Evolutionary conservation across 2,113 vertebrate genomes (phyloP), one percentile per base, ranked within the genome.

Genomic region (Sterna hirundo): DNA sequence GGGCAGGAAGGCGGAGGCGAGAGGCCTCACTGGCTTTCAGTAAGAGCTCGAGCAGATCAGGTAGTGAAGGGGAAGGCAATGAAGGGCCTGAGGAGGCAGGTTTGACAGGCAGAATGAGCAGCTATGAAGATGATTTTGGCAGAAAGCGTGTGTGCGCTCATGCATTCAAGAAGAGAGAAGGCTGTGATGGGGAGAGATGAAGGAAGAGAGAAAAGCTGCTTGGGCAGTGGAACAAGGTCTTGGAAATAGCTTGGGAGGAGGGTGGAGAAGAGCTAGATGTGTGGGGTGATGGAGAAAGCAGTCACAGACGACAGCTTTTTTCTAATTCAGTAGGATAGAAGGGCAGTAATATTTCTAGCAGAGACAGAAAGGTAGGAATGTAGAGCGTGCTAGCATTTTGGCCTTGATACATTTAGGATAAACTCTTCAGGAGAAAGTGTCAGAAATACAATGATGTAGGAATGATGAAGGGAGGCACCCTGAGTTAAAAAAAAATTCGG

Each of bases 201-300:
- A 13, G 44, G 10, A 68, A 78, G 52, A 57, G 29, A 29, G 49
- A 69, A 89, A 84, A 91, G 15, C 69, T 76, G 30, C 84, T 84
- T 30, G 88, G 62, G 46, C 74, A 77, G 83, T 65, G 65, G 80
- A 61, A 84, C 40, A 69, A 72, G 47, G 66, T 26, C 88, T 94
- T 96, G 86, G 66, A 96, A 92, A 94, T 3, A 76, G 51, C 23
- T 83, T 94, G 77, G 94, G 51, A 92, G 60, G 19, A 55, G 32
- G 68, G 27, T 3, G 5, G 51, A 79, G 55, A 74, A 75, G 34
- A 78, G 52, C 8, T 89, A 69, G 40, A 72, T 65, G 65, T 46
- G 36, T 84, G 49, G 42, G 22, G 61, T 93, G 89, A 89, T 87
- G 81, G 58, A 91, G 52, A 95, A 91, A 89, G 81, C 74, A 93